Evolutionary conservation across 2,888 invertebrate genomes (phyloP).

Genomic region (Sicus ferrugineus): DNA sequence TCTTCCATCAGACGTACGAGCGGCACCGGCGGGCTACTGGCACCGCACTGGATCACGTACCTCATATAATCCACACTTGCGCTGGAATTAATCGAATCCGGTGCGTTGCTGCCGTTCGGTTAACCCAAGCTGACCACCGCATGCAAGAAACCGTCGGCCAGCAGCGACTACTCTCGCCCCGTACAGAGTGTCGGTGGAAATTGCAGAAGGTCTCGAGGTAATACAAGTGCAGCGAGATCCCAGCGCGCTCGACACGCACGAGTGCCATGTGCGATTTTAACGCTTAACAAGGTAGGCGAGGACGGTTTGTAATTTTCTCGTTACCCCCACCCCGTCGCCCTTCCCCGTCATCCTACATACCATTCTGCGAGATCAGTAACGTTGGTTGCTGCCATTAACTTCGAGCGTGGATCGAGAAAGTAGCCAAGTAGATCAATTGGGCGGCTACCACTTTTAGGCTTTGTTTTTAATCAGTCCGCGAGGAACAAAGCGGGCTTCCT

Average conservation of each 20-base stretch:
- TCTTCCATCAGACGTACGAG: constrained; percentile 3
- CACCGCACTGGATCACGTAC: background rate
- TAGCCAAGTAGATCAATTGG: constrained; percentile 33
- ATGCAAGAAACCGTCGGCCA: background rate
- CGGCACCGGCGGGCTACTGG: background rate
- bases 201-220: background rate
- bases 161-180: too few relatives aligned
- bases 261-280: constrained; percentile 40
- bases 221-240: background rate
- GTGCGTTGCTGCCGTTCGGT: background rate
- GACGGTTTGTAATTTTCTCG: constrained; percentile 25
- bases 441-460: constrained; percentile 23
- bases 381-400: background rate
- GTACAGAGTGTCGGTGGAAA: constrained; percentile 2
- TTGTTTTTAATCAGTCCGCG: constrained; percentile 17
- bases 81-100: background rate
- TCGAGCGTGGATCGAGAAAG: constrained; percentile 18
- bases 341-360: background rate
- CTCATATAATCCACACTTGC: background rate
- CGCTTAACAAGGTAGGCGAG: constrained; percentile 45
- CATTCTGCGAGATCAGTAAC: background rate
- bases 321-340: background rate
- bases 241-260: constrained; percentile 32
- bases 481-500: constrained; percentile 15
- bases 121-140: background rate